phyloP scores from a whole-genome alignment of 1,140 invertebrate genomes.

The Rhopalosiphum maidis region DNA sequence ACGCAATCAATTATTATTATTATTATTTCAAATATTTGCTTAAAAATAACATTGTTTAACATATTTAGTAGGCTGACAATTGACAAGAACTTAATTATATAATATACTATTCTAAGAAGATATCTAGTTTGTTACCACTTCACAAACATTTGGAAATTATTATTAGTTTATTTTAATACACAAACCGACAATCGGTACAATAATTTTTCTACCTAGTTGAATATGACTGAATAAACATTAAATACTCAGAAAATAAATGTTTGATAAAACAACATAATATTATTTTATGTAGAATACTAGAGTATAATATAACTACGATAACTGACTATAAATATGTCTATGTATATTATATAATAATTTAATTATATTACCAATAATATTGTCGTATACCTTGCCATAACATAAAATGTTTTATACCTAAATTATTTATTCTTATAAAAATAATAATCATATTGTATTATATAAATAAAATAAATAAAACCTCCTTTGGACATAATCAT shows the following conservation, averaged over 20 bases:
- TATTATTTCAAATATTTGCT: background rate
- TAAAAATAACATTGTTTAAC: background rate
- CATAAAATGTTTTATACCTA: too few relatives aligned
- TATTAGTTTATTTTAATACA: background rate
- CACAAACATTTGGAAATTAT: background rate
- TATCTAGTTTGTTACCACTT: background rate
- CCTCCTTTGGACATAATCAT: background rate
- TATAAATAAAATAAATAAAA: background rate
- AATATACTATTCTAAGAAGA: background rate
- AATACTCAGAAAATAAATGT: background rate
- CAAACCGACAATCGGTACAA: background rate
- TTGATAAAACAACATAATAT: background rate
- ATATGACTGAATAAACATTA: background rate
- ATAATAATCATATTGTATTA: background rate
- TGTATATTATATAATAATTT: too few relatives aligned
- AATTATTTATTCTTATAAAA: background rate
- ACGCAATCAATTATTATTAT: background rate
- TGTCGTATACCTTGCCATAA: too few relatives aligned
- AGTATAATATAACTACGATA: background rate
- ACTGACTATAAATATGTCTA: background rate
- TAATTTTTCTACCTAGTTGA: background rate
- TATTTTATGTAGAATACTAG: background rate
- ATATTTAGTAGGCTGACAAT: background rate
- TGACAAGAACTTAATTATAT: background rate
- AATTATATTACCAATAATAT: too few relatives aligned